Conservation (phyloP, 2,888 invertebrate genomes). For the Lycocerus yunnanus region DNA sequence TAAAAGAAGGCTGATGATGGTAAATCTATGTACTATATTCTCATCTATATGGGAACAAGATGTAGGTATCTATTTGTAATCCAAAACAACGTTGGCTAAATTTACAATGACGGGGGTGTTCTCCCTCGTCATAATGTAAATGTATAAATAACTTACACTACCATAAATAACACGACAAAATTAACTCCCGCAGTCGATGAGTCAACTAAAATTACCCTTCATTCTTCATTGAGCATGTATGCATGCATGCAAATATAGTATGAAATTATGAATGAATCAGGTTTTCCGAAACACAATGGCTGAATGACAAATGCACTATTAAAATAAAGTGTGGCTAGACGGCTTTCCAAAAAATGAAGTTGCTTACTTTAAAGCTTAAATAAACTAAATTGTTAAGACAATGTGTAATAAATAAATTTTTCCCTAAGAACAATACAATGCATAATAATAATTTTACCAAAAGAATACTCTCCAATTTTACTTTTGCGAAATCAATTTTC, state of each 20-base stretch:
- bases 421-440: background rate
- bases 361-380: background rate
- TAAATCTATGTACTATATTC: background rate
- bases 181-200: constrained; percentile 15
- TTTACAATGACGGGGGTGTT: constrained; percentile 6
- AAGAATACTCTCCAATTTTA: background rate
- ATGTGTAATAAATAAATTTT: background rate
- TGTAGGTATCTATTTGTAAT: background rate
- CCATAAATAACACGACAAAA: constrained; percentile 15
- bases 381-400: background rate
- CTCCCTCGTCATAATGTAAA: background rate
- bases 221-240: constrained; percentile 1
- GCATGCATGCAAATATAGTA: background rate
- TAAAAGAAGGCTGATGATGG: background rate
- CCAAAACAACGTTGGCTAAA: background rate
- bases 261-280: background rate
- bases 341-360: background rate
- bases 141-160: background rate
- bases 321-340: background rate
- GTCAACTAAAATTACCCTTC: constrained; percentile 20
- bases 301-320: background rate
- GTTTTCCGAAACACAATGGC: background rate
- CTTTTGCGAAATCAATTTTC: background rate
- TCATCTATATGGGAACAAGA: background rate
- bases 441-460: background rate